phyloP scores from a whole-genome alignment of 1,140 invertebrate species.

The Micrasema longulum region DNA sequence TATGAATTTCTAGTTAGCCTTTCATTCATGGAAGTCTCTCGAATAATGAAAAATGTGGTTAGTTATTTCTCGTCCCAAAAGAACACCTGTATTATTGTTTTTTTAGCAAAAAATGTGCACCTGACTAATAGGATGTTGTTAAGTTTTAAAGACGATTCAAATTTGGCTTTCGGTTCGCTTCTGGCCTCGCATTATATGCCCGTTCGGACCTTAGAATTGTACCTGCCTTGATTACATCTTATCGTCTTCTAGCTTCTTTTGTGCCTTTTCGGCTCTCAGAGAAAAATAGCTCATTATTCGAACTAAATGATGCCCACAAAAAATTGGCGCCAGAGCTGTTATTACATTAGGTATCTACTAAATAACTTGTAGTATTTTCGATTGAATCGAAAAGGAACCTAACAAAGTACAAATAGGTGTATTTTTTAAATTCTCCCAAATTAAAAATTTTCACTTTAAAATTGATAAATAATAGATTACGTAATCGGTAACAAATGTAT shows the following conservation, averaged over 20 bases:
- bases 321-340: constrained; percentile 24
- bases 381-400: too few relatives aligned
- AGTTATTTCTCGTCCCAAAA: not conserved
- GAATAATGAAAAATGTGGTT: too few relatives aligned
- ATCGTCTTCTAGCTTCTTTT: constrained; percentile 35
- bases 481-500: too few relatives aligned
- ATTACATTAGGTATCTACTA: too few relatives aligned
- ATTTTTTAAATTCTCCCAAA: too few relatives aligned
- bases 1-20: too few relatives aligned
- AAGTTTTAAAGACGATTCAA: constrained; percentile 52
- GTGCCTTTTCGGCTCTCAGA: constrained; percentile 33
- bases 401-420: too few relatives aligned
- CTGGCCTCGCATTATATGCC: constrained; percentile 15
- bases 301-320: constrained; percentile 14
- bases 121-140: constrained; percentile 53
- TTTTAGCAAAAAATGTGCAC: constrained; percentile 51
- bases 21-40: too few relatives aligned
- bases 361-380: too few relatives aligned
- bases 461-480: too few relatives aligned
- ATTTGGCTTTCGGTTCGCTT: constrained; percentile 48
- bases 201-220: constrained; percentile 1
- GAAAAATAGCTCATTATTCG: constrained; percentile 13
- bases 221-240: constrained; percentile 36
- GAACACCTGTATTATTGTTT: constrained; percentile 42
- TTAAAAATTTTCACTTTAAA: too few relatives aligned